Conservation (phyloP, 2,888 invertebrate species). For the Kuschelorhynchus macadamiae region DNA sequence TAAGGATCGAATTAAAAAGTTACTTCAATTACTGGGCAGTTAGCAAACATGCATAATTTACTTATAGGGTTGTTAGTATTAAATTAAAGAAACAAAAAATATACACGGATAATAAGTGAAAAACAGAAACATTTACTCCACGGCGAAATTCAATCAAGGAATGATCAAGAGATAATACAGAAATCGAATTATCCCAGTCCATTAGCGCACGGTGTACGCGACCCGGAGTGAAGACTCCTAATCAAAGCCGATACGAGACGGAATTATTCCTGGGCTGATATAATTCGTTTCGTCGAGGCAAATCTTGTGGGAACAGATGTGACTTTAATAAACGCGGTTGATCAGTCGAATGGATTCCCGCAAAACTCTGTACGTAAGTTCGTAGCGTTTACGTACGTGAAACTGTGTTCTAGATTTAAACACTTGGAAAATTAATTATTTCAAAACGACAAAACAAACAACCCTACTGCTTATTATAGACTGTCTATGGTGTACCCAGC, state of each 20-base stretch:
- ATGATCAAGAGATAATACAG: slow-evolving; percentile 30
- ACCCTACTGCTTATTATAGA: too few species aligned
- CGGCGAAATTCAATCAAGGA: slow-evolving; percentile 34
- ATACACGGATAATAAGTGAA: too few species aligned
- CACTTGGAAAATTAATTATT: too few species aligned
- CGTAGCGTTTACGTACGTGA: slow-evolving; percentile 7
- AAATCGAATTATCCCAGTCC: slow-evolving; percentile 42
- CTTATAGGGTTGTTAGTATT: too few species aligned
- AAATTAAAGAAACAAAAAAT: too few species aligned
- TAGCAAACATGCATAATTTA: too few species aligned
- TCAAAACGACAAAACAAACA: too few species aligned
- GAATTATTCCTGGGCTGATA: slow-evolving; percentile 54
- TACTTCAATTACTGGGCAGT: too few species aligned
- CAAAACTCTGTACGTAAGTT: slow-evolving; percentile 49
- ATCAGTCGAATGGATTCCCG: slow-evolving; percentile 57
- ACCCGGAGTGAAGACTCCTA: slow-evolving; percentile 37
- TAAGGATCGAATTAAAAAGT: too few species aligned
- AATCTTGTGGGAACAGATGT: slow-evolving; percentile 62
- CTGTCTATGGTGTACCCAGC: too few species aligned
- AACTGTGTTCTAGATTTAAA: slow-evolving; percentile 21
- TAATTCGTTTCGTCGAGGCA: slow-evolving; percentile 58
- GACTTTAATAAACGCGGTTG: slow-evolving; percentile 63
- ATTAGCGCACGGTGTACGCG: slow-evolving; percentile 47
- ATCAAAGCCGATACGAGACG: slow-evolving; percentile 45
- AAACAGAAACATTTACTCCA: slow-evolving; percentile 1